A percentile compares a stretch with the other conserved stretches of the same genome.
These are phyloP conservation scores for Drosophila seclusa DNA, from an alignment of 2,888 invertebrate genomes.

Conservation along the genomic window DNA sequence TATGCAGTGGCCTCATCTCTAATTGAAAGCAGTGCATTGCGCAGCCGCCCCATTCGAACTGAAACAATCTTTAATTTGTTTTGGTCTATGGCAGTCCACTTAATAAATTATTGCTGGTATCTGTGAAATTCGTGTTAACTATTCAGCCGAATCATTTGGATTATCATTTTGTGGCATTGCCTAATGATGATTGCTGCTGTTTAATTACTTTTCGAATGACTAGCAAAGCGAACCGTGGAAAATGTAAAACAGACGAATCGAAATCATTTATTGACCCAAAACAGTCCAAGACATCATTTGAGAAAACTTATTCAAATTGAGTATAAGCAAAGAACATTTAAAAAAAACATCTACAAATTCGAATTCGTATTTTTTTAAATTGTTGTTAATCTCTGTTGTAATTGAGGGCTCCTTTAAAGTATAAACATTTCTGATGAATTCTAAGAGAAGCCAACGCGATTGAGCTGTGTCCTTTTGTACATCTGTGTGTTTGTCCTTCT, in stretches of 20 bases:
- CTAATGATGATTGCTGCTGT: conserved; percentile 68
- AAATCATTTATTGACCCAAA: conserved; percentile 1
- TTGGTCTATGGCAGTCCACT: conserved; percentile 43
- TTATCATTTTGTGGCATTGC: conserved; percentile 72
- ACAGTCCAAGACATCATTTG: background rate
- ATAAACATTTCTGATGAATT: background rate
- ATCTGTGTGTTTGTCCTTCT: background rate
- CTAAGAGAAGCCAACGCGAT: background rate
- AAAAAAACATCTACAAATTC: background rate
- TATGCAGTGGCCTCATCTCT: background rate
- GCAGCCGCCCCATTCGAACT: background rate
- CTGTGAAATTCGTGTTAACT: conserved; percentile 59
- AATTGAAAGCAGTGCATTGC: background rate
- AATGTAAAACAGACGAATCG: conserved; percentile 6
- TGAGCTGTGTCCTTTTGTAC: background rate
- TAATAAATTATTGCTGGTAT: conserved; percentile 57
- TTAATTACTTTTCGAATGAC: conserved; percentile 63
- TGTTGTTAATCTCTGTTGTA: background rate
- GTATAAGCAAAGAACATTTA: background rate
- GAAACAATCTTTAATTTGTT: conserved; percentile 14
- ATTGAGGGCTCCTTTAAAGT: background rate
- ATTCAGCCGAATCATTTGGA: conserved; percentile 71
- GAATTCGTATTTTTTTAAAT: background rate
- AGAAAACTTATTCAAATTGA: background rate
- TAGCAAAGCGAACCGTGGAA: conserved; percentile 18